Evolutionary conservation across 2,888 invertebrate genomes (phyloP), one percentile per base, ranked within the genome.

Genomic region (Nomada ferruginata): DNA sequence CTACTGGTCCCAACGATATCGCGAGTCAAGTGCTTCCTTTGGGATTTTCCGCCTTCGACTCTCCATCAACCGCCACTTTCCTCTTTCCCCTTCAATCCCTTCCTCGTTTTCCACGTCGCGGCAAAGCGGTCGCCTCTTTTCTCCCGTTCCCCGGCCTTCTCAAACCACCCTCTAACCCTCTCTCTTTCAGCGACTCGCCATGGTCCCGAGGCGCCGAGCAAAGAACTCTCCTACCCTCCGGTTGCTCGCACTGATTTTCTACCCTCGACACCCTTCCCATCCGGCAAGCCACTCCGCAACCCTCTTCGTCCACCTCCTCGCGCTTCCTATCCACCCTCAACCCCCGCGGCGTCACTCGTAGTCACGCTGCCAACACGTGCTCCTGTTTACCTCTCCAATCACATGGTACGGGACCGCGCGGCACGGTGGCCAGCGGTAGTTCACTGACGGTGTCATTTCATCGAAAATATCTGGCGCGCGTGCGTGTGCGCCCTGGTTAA

Each of bases 331-430:
- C 81, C 85, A 60, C 73, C 83, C 79, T 68, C 88, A 82, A 74
- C 82, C 83, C 59, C 83, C 85, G 72, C 83, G 76, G 81, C 85
- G 81, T 81, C 86, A 81, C 82, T 83, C 86, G 82, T 82, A 90
- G 90, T 90, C 90, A 91, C 90, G 92, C 92, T 86, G 91, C 86
- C 89, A 89, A 91, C 93, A 93, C 93, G 93, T 93, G 93, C 92
- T 93, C 90, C 90, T 93, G 92, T 93, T 93, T 93, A 93, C 93
- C 90, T 90, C 89, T 82, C 85, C 85, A 81, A 88, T 91, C 91
- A 87, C 91, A 89, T 91, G 86, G 87, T 81, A 65, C 78, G 83
- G 70, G 76, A 76, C 68, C 63, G 68, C 64, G 79, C 77, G 76
- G 66, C 55, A 47, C 73, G 63, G 73, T 65, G 69, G 53, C 73